These are phyloP conservation scores for Hydra vulgaris DNA, from an alignment of 30 jellyfish, hydroid and myxozoan species.

Conservation along the genomic window DNA sequence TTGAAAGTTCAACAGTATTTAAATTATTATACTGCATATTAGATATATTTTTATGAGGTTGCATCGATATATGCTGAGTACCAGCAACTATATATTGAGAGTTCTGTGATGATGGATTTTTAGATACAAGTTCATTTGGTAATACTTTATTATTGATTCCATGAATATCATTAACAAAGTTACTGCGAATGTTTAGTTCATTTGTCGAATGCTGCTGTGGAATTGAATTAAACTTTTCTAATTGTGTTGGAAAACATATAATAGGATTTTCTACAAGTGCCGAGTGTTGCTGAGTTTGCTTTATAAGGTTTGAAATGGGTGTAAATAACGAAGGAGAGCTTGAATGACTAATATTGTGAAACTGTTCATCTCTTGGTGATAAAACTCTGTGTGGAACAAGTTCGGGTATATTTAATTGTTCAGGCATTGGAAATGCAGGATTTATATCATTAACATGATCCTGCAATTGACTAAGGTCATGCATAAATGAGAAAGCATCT, in stretches of 20 bases:
- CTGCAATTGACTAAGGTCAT: neutral
- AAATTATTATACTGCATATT: neutral
- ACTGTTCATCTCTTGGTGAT: constrained; percentile 24
- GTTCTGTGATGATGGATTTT: constrained; percentile 11
- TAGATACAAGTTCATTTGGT: neutral
- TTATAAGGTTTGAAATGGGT: constrained; percentile 22
- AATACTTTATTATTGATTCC: neutral
- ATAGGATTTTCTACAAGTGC: constrained; percentile 2
- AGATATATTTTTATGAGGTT: constrained; percentile 12
- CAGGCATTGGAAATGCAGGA: constrained; percentile 22
- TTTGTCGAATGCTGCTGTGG: neutral
- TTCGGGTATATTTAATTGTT: constrained; percentile 25
- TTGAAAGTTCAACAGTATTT: neutral
- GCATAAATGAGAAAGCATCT: constrained; percentile 10
- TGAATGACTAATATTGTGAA: neutral
- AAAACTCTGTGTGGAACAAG: constrained; percentile 23
- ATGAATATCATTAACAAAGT: neutral
- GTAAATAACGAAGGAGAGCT: neutral
- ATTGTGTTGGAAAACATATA: neutral
- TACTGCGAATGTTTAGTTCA: neutral
- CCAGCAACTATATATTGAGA: constrained; percentile 45
- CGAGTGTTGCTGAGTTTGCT: constrained; percentile 18
- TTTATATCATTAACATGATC: constrained; percentile 24
- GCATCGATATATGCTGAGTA: constrained; percentile 27
- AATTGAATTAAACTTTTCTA: neutral